These are phyloP conservation scores for Pangasius larnaudii DNA, from an alignment of 2,797 vertebrate genomes.

Conservation along the genomic window DNA sequence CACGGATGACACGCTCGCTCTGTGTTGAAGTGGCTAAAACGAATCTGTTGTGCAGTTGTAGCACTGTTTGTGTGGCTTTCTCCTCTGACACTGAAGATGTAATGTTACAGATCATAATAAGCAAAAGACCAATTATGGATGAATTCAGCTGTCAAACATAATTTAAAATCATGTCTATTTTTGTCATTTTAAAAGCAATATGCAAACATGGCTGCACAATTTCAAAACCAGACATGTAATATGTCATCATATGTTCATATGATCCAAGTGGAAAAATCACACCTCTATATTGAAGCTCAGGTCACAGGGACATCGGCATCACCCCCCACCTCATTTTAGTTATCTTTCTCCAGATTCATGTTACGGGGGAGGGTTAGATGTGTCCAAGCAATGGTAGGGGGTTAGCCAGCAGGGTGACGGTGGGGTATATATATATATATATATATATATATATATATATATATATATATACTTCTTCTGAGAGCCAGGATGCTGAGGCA, in stretches of 20 bases:
- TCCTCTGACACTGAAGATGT: conserved; percentile 3
- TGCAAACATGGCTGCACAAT: background rate
- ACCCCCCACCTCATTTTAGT: conserved; percentile 54
- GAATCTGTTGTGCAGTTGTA: conserved; percentile 21
- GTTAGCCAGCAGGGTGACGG: conserved; percentile 60
- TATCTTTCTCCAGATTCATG: conserved; percentile 67
- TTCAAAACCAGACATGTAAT: background rate
- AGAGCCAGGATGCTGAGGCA: conserved; percentile 71
- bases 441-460: conserved; percentile 35
- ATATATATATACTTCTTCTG: conserved; percentile 59
- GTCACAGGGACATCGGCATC: conserved; percentile 60
- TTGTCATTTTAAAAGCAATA: background rate
- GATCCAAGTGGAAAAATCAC: conserved; percentile 71
- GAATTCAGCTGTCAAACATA: background rate
- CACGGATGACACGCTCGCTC: conserved; percentile 21
- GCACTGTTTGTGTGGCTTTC: conserved; percentile 17
- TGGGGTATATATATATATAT: conserved; percentile 6
- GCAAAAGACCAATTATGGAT: background rate
- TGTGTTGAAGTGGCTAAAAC: conserved; percentile 22
- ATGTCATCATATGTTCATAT: conserved; percentile 40
- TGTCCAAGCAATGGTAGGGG: conserved; percentile 58
- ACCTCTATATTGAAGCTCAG: conserved; percentile 64
- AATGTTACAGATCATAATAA: conserved; percentile 14
- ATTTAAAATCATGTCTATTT: background rate
- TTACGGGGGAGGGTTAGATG: conserved; percentile 66